Evolutionary conservation across 2,888 invertebrate genomes (phyloP), one percentile per base, ranked within the genome.

Genomic region (Unio delphinus): DNA sequence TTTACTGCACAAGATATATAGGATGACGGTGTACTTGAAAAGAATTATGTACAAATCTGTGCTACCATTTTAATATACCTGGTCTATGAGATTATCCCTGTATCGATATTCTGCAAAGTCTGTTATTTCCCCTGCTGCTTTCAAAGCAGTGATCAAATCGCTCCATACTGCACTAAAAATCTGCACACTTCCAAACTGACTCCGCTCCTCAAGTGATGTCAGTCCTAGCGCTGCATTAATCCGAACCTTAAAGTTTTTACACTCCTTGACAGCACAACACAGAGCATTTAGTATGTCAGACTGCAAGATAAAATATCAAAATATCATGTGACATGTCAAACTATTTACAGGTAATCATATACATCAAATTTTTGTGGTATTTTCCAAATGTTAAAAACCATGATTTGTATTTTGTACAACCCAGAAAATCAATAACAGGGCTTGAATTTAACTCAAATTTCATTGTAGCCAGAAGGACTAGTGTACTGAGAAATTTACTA

Each of bases 91-190:
- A 86, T 94, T 93, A 87, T 96, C 95, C 73, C 94, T 93, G 90
- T 97, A 96, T 83, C 94, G 94, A 86, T 95, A 96, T 89, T 97
- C 96, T 34, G 93, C 93, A 80, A 94, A 95, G 88, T 95, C 95
- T 57, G 94, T 94, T 64, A 95, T 93, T 86, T 94, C 93, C 70
- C 94, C 93, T 0, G 95, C 94, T 80, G 94, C 94, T 78, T 95
- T 94, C 86, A 96, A 92, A 4, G 95, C 95, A 26, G 92, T 91
- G 66, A 96, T 90, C 3, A 96, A 88, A 3, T 93, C 93, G 4
- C 92, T 91, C 95, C 96, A 97, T 30, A 95, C 91, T 23, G 83
- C 79, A 0, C 91, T 86, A 82, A 92, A 94, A 77, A 93, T 92
- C 20, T 69, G 67, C 4, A 67, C n/a, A 6, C 89, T 89, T 0